These are phyloP conservation scores for Nerophis ophidion DNA, from an alignment of 2,113 vertebrate species.

Conservation along the genomic window DNA sequence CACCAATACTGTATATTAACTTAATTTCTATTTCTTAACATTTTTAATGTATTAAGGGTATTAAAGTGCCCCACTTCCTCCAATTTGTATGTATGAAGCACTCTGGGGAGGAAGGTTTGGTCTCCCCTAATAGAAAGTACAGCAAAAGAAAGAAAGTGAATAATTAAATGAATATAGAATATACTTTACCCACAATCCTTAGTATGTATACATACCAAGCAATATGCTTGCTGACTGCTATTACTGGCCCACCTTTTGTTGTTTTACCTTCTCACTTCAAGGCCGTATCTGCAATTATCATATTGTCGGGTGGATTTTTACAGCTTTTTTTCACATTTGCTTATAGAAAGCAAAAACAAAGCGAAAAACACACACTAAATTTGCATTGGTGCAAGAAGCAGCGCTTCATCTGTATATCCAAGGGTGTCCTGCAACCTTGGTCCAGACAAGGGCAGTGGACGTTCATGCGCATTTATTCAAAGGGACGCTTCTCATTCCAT, in stretches of 20 bases:
- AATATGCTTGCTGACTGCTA: neutral
- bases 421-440: conserved; percentile 64
- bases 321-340: conserved; percentile 6
- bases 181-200: neutral
- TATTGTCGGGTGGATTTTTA: neutral
- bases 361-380: conserved; percentile 18
- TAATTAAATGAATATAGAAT: neutral
- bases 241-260: neutral
- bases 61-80: too few relatives aligned
- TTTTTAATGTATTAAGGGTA: too few relatives aligned
- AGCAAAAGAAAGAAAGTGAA: neutral
- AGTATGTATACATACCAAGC: neutral
- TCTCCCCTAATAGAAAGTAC: too few relatives aligned
- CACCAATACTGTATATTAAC: too few relatives aligned
- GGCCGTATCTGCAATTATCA: neutral
- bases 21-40: too few relatives aligned
- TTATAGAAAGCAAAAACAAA: neutral
- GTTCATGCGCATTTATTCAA: conserved; percentile 70
- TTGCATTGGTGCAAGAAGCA: conserved; percentile 41
- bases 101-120: too few relatives aligned
- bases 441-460: conserved; percentile 65
- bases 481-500: conserved; percentile 69
- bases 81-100: too few relatives aligned
- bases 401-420: conserved; percentile 58
- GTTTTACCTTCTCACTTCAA: conserved; percentile 1